These are phyloP conservation scores for Rhynchomys soricoides DNA, from an alignment of 2,113 vertebrate genomes.

Conservation along the genomic window DNA sequence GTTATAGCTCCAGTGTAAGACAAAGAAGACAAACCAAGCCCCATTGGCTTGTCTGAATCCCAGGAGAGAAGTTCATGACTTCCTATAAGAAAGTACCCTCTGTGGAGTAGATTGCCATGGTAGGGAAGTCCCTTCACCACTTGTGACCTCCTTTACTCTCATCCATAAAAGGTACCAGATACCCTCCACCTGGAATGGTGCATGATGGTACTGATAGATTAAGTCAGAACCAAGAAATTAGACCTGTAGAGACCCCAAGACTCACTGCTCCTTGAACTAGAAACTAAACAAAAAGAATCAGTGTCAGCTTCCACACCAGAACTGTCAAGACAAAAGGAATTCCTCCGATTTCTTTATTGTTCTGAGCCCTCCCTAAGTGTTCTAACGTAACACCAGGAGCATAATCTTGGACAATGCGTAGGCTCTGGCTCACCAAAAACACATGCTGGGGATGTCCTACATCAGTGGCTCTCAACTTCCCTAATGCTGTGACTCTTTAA, in stretches of 20 bases:
- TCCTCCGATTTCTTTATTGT: background rate
- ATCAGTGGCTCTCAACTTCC: background rate
- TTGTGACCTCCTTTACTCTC: background rate
- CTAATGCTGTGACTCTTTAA: background rate
- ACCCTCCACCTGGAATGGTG: background rate
- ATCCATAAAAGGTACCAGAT: background rate
- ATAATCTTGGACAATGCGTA: background rate
- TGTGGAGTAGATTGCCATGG: background rate
- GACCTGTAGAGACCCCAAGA: background rate
- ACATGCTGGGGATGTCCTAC: background rate
- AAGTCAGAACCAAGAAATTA: slow-evolving; percentile 21
- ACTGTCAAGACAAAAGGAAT: background rate
- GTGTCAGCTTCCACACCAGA: background rate
- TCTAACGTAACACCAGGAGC: background rate
- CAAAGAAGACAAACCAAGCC: background rate
- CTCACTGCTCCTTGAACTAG: background rate
- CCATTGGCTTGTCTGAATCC: background rate
- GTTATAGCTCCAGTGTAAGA: background rate
- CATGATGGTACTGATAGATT: background rate
- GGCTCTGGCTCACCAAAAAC: background rate
- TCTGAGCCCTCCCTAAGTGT: background rate
- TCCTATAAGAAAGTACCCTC: background rate
- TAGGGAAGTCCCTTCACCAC: background rate
- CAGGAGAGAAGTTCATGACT: background rate
- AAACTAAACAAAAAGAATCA: background rate